Evolutionary conservation across 2,797 vertebrate species (phyloP), one percentile per base, ranked within the genome.

Genomic region (Rhadinocentrus ornatus): DNA sequence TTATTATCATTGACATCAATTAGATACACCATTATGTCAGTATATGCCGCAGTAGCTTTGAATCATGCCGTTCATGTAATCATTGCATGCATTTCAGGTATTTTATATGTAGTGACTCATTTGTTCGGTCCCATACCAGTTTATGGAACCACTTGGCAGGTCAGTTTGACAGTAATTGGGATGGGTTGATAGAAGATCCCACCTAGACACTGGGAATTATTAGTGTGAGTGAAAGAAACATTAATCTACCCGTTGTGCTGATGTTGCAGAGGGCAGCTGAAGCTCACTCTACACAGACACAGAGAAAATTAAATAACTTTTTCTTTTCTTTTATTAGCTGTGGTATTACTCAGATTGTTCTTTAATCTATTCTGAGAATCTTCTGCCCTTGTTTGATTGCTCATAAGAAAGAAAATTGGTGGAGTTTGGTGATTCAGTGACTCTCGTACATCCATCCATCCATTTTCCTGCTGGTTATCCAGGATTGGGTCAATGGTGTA

Each of bases 211-310:
- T 20, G 61, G 20, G 71, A 8, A 71, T 82, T 72, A 77, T 86
- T 84, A 79, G 75, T 59, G 58, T 61, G 77, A 63, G 66, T 60
- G 75, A 86, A 80, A 86, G 75, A 71, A 87, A 80, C 77, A 88
- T 85, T 66, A 59, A 70, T 89, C 79, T 58, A 18, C 29, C 53
- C 9, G 24, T 32, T 22, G 68, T 20, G 71, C 2, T 8, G 54
- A 64, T 24, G 77, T 62, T 24, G 24, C 35, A 0, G 37, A 52
- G 31, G 57, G 64, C 66, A 55, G 67, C 72, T 64, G 72, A 71
- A 56, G 61, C 55, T 24, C 11, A 31, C 39, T 10, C 10, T 12
- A 12, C 53, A 50, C 46, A 22, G 46, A 7, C 20, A 46, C 2
- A n/a, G 3, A 46, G 44, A 50, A 50, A 50, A 10, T 22, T 10